These are phyloP conservation scores for Saturnia pavonia DNA, from an alignment of 2,888 invertebrate genomes.

Conservation along the genomic window DNA sequence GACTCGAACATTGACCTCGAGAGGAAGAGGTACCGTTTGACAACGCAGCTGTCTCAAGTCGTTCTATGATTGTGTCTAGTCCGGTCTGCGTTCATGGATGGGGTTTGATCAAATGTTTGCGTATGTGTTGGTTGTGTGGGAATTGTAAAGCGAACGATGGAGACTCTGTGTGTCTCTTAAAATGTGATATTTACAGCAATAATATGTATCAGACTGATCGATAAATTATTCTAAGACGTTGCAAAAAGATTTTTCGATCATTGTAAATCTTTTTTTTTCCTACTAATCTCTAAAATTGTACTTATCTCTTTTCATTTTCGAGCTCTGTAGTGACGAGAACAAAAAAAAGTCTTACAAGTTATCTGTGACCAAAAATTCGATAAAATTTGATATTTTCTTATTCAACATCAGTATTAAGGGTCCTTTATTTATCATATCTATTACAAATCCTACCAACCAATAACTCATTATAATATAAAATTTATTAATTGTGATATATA, in stretches of 20 bases:
- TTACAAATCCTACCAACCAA: slow-evolving; percentile 1
- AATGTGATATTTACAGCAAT: slow-evolving; percentile 8
- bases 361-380: background rate
- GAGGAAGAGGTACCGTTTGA: slow-evolving; percentile 62
- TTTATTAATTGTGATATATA: slow-evolving; percentile 7
- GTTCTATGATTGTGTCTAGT: slow-evolving; percentile 67
- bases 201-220: background rate
- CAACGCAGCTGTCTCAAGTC: slow-evolving; percentile 67
- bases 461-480: slow-evolving; percentile 1
- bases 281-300: background rate
- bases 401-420: background rate
- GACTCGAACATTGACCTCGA: slow-evolving; percentile 61
- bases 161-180: background rate
- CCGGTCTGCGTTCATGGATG: slow-evolving; percentile 41
- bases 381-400: background rate
- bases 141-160: background rate
- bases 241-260: too few relatives aligned
- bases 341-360: background rate
- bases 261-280: background rate
- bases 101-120: slow-evolving; percentile 12
- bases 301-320: background rate
- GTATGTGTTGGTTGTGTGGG: slow-evolving; percentile 21
- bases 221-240: background rate
- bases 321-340: background rate
- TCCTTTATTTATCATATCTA: background rate